phyloP scores from a whole-genome alignment of 2,797 vertebrate species.

The Falco berigora region DNA sequence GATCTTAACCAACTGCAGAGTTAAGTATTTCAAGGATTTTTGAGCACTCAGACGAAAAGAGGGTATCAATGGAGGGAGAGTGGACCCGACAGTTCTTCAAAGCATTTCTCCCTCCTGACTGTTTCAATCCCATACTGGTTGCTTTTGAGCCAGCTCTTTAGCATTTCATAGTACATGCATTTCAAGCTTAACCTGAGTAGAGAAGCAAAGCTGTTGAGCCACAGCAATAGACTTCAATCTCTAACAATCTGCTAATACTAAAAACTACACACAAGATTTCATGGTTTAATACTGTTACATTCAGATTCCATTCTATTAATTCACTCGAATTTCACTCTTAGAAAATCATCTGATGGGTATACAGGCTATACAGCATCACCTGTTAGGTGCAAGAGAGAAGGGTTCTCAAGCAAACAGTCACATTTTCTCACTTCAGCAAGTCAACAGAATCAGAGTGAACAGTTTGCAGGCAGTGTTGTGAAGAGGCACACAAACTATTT shows the following conservation, averaged over 20 bases:
- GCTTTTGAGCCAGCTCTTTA: background rate
- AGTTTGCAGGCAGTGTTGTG: background rate
- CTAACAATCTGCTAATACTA: background rate
- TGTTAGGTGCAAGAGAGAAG: background rate
- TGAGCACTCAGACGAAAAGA: background rate
- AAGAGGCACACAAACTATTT: background rate
- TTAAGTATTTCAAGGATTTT: background rate
- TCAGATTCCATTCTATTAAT: background rate
- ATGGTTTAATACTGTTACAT: background rate
- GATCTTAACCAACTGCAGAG: background rate
- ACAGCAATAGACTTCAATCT: background rate
- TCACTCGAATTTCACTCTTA: background rate
- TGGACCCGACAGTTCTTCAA: background rate
- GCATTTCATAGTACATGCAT: background rate
- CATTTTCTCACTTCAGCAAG: background rate
- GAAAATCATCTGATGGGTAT: background rate
- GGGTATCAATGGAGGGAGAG: background rate
- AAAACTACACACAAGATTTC: background rate
- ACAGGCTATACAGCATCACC: background rate
- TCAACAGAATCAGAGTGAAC: background rate
- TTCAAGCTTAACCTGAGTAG: background rate
- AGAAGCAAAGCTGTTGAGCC: background rate
- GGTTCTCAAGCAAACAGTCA: background rate
- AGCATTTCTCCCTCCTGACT: background rate
- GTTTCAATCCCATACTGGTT: background rate